phyloP scores from a whole-genome alignment of 2,888 invertebrate species.

The Philaethria dido region DNA sequence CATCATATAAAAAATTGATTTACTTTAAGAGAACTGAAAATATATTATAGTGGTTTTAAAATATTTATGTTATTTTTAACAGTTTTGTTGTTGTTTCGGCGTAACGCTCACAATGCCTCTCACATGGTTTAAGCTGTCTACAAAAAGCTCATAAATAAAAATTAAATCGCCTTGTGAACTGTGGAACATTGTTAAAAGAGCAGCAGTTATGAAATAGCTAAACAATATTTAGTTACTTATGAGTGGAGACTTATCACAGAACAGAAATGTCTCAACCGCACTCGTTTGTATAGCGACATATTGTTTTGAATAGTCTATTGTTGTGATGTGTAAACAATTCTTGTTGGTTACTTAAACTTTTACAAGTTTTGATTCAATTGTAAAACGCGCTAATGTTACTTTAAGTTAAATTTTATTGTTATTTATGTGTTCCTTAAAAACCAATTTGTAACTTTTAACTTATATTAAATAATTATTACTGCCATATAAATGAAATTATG shows the following conservation, averaged over 20 bases:
- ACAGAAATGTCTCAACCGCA: conserved; percentile 34
- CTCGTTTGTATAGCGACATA: conserved; percentile 65
- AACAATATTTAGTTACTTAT: conserved; percentile 38
- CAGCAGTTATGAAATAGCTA: conserved; percentile 35
- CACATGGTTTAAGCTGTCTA: conserved; percentile 2
- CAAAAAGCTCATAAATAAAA: conserved; percentile 29
- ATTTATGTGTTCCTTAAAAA: background rate
- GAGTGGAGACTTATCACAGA: conserved; percentile 32
- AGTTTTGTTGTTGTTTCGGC: background rate
- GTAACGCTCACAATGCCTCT: conserved; percentile 12
- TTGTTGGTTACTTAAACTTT: conserved; percentile 25
- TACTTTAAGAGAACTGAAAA: background rate
- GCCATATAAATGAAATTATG: too few relatives aligned
- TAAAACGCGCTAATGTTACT: conserved; percentile 4
- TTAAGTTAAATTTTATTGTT: background rate
- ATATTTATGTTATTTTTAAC: conserved; percentile 7
- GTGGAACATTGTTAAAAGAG: conserved; percentile 37
- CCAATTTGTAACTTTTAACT: too few relatives aligned
- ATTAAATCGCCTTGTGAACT: conserved; percentile 29
- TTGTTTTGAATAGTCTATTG: conserved; percentile 69
- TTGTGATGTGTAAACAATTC: conserved; percentile 44
- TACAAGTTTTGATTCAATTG: conserved; percentile 10
- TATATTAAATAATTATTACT: too few relatives aligned
- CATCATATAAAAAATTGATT: background rate
- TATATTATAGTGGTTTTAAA: background rate